Percentiles rank a stretch among this genome's conserved stretches.
These are phyloP conservation scores for Calyptommatus sinebrachiatus DNA, from an alignment of 2,113 vertebrate genomes.

Conservation along the genomic window DNA sequence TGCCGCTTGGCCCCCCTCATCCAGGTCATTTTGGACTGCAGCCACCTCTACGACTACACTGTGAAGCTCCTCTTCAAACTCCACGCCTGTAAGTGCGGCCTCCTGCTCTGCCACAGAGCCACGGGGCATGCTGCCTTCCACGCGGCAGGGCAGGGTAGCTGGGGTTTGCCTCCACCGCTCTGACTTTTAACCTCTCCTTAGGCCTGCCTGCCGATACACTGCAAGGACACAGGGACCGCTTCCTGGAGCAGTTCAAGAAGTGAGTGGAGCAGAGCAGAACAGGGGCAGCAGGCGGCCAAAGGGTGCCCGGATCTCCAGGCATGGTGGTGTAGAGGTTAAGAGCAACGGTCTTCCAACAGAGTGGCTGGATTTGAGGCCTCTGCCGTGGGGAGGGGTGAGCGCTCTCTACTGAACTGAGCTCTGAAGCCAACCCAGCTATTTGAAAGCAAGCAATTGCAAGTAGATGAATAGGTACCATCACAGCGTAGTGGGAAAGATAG, in stretches of 20 bases:
- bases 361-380: too few species aligned
- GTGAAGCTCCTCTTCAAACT: conserved; percentile 98
- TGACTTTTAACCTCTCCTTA: conserved; percentile 52
- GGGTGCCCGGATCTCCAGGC: too few species aligned
- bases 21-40: conserved; percentile 94
- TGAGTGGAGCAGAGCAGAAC: conserved; percentile 58
- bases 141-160: too few species aligned
- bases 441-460: too few species aligned
- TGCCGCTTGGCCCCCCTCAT: conserved; percentile 96
- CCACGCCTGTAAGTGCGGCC: conserved; percentile 89
- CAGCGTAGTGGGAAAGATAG: too few species aligned
- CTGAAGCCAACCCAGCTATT: too few species aligned
- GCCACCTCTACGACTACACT: conserved; percentile 95
- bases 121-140: not conserved
- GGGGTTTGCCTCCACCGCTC: accelerated
- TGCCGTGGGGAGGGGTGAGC: too few species aligned
- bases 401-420: too few species aligned
- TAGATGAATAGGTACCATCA: too few species aligned
- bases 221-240: conserved; percentile 95
- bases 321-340: too few species aligned
- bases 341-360: too few species aligned
- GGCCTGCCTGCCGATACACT: conserved; percentile 95
- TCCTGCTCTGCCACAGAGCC: not conserved
- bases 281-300: too few species aligned
- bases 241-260: conserved; percentile 98